These are phyloP conservation scores for Drosophila algonquin DNA, from an alignment of 2,888 invertebrate species.

Conservation along the genomic window DNA sequence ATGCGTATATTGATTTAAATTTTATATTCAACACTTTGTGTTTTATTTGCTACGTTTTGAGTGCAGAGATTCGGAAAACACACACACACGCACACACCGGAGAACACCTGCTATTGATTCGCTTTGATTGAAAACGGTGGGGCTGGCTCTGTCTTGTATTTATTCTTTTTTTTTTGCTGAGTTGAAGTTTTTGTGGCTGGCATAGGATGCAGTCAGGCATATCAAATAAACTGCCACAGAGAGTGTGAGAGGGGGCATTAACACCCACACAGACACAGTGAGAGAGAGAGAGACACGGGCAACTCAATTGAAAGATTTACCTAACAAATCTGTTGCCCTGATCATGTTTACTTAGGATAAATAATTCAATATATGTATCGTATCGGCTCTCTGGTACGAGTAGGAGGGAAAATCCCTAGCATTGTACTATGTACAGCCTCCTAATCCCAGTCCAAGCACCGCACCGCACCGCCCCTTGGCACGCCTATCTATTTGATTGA, in stretches of 20 bases:
- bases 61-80: neutral
- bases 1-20: too few species aligned
- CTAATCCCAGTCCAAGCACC: neutral
- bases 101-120: slow-evolving; percentile 47
- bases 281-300: slow-evolving; percentile 1
- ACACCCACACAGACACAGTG: slow-evolving; percentile 16
- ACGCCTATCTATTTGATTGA: slow-evolving; percentile 68
- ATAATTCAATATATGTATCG: slow-evolving; percentile 72
- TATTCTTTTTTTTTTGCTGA: slow-evolving; percentile 17
- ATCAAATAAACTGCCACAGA: slow-evolving; percentile 29
- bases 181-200: slow-evolving; percentile 14
- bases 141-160: neutral
- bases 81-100: slow-evolving; percentile 12
- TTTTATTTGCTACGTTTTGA: slow-evolving; percentile 14
- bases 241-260: slow-evolving; percentile 35
- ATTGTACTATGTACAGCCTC: slow-evolving; percentile 1
- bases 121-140: slow-evolving; percentile 50
- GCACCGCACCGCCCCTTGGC: slow-evolving; percentile 46
- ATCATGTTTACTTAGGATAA: slow-evolving; percentile 76
- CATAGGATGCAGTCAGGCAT: slow-evolving; percentile 34
- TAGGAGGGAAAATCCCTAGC: slow-evolving; percentile 7
- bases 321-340: slow-evolving; percentile 65
- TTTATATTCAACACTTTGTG: neutral
- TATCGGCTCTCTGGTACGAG: neutral
- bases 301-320: slow-evolving; percentile 49